A percentile compares a stretch with the other conserved stretches of the same genome.
Evolutionary conservation across 1,140 invertebrate genomes (phyloP).

Genomic region (Antheraea mylitta): DNA sequence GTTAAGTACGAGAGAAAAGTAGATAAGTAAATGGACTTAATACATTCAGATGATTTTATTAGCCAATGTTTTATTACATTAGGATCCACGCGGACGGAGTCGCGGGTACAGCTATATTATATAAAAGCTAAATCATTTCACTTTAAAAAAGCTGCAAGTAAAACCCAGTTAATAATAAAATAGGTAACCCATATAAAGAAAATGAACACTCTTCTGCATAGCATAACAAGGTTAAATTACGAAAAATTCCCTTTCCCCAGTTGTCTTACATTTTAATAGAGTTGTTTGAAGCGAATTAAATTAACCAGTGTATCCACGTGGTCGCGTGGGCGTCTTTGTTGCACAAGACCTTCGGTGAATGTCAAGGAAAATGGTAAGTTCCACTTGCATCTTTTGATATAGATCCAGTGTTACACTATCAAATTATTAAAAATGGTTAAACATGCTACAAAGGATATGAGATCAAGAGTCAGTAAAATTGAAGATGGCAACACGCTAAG

Average conservation of each 20-base stretch:
- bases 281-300: constrained; percentile 12
- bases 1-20: too few relatives aligned
- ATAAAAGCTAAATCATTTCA: too few relatives aligned
- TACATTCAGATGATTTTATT: too few relatives aligned
- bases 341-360: constrained; percentile 33
- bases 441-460: too few relatives aligned
- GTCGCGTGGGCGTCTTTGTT: constrained; percentile 24
- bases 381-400: background rate
- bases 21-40: too few relatives aligned
- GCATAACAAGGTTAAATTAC: background rate
- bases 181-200: background rate
- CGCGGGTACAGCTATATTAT: too few relatives aligned
- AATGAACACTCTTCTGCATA: background rate
- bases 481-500: too few relatives aligned
- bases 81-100: too few relatives aligned
- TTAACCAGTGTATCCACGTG: constrained; percentile 22
- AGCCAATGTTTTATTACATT: too few relatives aligned
- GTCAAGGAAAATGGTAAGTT: constrained; percentile 26
- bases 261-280: constrained; percentile 7
- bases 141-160: background rate
- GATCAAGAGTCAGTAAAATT: too few relatives aligned
- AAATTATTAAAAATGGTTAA: too few relatives aligned
- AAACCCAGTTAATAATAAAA: background rate
- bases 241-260: background rate
- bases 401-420: background rate